phyloP scores from a whole-genome alignment of 2,888 invertebrate species.

The Cephus runcator region DNA sequence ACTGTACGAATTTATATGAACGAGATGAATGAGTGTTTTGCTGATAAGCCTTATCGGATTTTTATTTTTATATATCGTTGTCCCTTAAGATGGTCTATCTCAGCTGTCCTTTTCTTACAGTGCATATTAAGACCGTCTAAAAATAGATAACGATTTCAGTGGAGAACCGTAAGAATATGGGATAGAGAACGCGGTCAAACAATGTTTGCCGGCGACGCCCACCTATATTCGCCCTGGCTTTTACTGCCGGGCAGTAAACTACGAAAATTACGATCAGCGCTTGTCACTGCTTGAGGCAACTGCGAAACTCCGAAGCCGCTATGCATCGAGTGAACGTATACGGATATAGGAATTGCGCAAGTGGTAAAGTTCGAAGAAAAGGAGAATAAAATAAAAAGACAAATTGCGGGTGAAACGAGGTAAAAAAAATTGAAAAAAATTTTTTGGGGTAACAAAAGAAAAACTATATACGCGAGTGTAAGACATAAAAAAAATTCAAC shows the following conservation, averaged over 20 bases:
- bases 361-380: not conserved
- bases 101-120: not conserved
- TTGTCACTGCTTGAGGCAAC: conserved; percentile 61
- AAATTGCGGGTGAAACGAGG: not conserved
- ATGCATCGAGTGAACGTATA: not conserved
- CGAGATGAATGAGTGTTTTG: no score
- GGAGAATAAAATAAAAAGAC: not conserved
- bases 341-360: not conserved
- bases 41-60: no score
- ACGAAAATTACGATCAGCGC: conserved; percentile 60
- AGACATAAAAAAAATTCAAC: not conserved
- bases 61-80: not conserved
- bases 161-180: conserved; percentile 21
- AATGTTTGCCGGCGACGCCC: conserved; percentile 63
- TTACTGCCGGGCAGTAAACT: conserved; percentile 61
- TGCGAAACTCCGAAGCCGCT: conserved; percentile 33
- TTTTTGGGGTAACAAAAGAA: not conserved
- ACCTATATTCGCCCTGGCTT: conserved; percentile 54
- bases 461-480: no score
- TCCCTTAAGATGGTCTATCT: not conserved
- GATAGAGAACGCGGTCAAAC: conserved; percentile 57
- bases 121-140: conserved; percentile 30
- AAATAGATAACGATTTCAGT: conserved; percentile 50
- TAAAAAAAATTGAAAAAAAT: not conserved
- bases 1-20: no score